A percentile compares a stretch with the other conserved stretches of the same genome.
Evolutionary conservation across 2,797 vertebrate genomes (phyloP).

Genomic region (Buphagus erythrorhynchus): DNA sequence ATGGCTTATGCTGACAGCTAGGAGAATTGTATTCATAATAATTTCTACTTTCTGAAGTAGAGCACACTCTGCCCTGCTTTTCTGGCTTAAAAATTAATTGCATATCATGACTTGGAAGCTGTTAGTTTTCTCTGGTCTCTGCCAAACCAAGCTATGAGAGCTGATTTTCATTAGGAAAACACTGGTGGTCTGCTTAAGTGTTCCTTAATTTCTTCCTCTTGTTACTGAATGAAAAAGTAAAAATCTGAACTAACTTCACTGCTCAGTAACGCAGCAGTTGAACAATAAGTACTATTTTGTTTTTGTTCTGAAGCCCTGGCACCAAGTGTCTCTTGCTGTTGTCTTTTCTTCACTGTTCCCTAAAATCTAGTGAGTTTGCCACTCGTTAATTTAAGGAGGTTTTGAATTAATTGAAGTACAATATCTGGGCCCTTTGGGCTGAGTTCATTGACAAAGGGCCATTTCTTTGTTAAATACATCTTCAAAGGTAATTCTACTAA

Average conservation of each 20-base stretch:
- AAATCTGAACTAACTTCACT: background rate
- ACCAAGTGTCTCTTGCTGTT: background rate
- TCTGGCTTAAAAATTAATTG: constrained; percentile 27
- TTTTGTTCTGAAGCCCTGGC: background rate
- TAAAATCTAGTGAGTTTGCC: background rate
- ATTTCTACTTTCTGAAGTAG: background rate
- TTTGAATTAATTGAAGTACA: background rate
- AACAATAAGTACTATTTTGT: background rate
- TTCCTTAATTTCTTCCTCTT: background rate
- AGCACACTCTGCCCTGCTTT: background rate
- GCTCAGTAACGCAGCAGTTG: background rate
- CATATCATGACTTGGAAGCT: background rate
- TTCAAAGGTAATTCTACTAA: background rate
- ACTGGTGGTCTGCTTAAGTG: background rate
- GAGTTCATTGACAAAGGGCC: background rate
- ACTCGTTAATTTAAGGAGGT: background rate
- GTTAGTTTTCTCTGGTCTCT: background rate
- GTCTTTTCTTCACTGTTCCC: background rate
- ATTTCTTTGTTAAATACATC: background rate
- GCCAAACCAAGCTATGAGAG: background rate
- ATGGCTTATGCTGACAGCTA: background rate
- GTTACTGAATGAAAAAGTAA: background rate
- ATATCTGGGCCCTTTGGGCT: background rate
- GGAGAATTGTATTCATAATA: background rate
- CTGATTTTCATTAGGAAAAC: constrained; percentile 18